phyloP scores from a whole-genome alignment of 1,140 invertebrate species.

The Drosophila tani region DNA sequence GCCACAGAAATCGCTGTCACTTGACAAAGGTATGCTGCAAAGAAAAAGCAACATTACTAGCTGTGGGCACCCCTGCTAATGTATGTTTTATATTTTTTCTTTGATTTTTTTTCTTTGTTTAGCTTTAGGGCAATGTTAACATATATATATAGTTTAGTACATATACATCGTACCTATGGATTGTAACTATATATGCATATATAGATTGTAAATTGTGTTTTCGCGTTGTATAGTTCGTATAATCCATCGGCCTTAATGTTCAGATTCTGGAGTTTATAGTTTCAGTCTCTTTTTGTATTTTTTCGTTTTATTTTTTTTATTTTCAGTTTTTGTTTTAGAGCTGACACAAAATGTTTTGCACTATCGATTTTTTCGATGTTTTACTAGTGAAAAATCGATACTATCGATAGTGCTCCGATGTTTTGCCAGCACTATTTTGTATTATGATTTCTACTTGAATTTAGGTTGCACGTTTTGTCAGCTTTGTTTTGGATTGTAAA shows the following conservation, averaged over 20 bases:
- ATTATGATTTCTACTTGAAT: slow-evolving; percentile 19
- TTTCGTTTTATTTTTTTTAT: neutral
- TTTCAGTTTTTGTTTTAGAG: neutral
- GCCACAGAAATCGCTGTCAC: neutral
- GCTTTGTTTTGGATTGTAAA: slow-evolving; percentile 21
- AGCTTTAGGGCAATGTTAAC: slow-evolving; percentile 35
- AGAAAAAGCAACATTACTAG: neutral
- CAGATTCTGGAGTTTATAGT: slow-evolving; percentile 5
- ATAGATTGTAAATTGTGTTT: slow-evolving; percentile 47
- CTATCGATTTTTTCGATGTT: too few species aligned
- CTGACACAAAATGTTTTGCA: too few species aligned
- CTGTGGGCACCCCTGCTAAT: neutral
- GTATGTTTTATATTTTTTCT: slow-evolving; percentile 9
- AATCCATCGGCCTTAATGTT: slow-evolving; percentile 38
- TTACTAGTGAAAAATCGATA: too few species aligned
- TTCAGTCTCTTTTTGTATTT: slow-evolving; percentile 3
- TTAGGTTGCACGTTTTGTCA: slow-evolving; percentile 27
- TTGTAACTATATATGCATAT: slow-evolving; percentile 28
- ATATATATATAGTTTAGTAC: slow-evolving; percentile 37
- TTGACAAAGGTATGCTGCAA: neutral
- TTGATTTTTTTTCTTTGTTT: slow-evolving; percentile 19
- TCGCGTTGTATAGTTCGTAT: slow-evolving; percentile 36
- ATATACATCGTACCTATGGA: slow-evolving; percentile 40
- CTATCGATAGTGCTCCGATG: too few species aligned
- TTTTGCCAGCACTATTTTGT: neutral